These are phyloP conservation scores for Oceanites oceanicus DNA, from an alignment of 2,113 vertebrate genomes.

Conservation along the genomic window DNA sequence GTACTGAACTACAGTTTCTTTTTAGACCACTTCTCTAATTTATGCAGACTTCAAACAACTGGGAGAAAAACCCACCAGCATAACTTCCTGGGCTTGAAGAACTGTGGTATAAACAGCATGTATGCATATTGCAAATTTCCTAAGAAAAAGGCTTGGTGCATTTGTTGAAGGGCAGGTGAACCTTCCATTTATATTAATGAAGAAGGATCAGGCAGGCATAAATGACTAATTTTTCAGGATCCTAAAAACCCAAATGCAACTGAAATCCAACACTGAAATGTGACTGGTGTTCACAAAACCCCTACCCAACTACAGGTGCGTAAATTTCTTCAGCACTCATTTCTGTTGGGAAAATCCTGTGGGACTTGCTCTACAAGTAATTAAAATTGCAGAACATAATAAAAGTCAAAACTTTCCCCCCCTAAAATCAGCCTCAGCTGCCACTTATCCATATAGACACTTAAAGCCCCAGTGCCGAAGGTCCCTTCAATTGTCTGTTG, in stretches of 20 bases:
- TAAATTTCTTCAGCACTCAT: not conserved
- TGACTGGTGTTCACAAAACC: not conserved
- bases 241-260: not conserved
- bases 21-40: not conserved
- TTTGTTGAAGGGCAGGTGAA: not conserved
- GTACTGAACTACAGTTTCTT: not conserved
- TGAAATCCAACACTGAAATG: not conserved
- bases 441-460: not conserved
- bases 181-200: not conserved
- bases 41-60: not conserved
- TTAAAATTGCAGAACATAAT: not conserved
- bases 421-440: not conserved
- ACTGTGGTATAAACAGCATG: not conserved
- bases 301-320: not conserved
- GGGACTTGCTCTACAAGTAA: not conserved
- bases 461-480: not conserved
- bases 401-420: not conserved
- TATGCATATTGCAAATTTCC: not conserved
- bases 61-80: rapidly evolving
- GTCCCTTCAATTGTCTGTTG: not conserved
- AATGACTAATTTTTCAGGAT: not conserved
- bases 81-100: not conserved
- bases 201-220: not conserved
- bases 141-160: not conserved
- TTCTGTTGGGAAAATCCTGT: not conserved